phyloP scores from a whole-genome alignment of 2,113 vertebrate species.

The Oreotrochilus melanogaster region DNA sequence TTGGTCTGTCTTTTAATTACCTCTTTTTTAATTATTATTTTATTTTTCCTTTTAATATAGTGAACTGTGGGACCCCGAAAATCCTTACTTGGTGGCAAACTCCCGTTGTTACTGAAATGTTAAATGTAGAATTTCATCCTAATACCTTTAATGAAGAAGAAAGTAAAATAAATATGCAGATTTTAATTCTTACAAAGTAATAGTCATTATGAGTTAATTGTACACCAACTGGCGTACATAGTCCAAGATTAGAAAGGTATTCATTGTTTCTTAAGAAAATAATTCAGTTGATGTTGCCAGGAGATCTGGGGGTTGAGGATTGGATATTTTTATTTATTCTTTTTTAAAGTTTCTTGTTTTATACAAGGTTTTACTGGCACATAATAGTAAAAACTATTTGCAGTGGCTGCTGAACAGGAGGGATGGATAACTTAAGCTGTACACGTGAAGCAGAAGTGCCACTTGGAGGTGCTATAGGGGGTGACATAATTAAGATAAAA shows the following conservation, averaged over 20 bases:
- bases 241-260: background rate
- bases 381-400: background rate
- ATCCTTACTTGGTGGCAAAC: background rate
- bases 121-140: background rate
- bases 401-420: background rate
- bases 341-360: background rate
- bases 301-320: background rate
- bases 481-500: slow-evolving; percentile 14
- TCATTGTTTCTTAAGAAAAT: background rate
- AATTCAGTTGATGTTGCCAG: background rate
- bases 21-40: background rate
- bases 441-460: background rate
- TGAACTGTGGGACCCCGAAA: background rate
- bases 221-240: background rate
- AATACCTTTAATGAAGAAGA: background rate
- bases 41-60: background rate
- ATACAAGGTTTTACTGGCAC: background rate
- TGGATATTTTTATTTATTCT: background rate
- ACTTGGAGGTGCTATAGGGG: background rate
- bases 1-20: slow-evolving; percentile 75
- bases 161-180: background rate
- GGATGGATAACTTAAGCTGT: background rate
- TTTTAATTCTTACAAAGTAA: slow-evolving; percentile 7
- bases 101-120: background rate
- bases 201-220: background rate